A percentile compares a stretch with the other conserved stretches of the same genome.
These are phyloP conservation scores for Rhinoderma darwinii DNA, from an alignment of 2,113 vertebrate genomes.

Conservation along the genomic window DNA sequence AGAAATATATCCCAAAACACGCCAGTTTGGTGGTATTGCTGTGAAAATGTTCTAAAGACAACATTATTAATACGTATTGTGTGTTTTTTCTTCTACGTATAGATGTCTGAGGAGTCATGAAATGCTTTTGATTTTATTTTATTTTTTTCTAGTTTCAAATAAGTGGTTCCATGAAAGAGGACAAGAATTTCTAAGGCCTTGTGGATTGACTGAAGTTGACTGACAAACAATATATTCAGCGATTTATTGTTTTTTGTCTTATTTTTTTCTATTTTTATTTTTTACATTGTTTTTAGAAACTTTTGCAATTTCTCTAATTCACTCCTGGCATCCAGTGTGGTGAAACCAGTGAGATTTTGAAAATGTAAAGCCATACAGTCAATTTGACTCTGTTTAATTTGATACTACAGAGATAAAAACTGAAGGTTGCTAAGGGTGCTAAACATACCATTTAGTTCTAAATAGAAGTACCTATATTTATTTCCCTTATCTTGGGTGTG, in stretches of 20 bases:
- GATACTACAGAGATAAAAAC: not conserved
- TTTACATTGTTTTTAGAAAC: not conserved
- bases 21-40: not conserved
- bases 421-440: too few species aligned
- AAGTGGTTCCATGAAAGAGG: conserved; percentile 98
- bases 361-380: not conserved
- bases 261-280: not conserved
- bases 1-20: not conserved
- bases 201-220: conserved; percentile 91
- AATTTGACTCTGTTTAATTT: not conserved
- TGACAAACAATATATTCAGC: conserved; percentile 68
- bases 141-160: conserved; percentile 87
- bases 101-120: too few species aligned
- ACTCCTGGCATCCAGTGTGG: conserved; percentile 40
- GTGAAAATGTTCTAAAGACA: not conserved
- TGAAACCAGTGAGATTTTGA: not conserved
- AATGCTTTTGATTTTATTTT: conserved; percentile 1
- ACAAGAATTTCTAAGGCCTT: conserved; percentile 94
- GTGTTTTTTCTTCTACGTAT: not conserved
- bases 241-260: not conserved
- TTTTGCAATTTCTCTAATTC: conserved; percentile 28
- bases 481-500: not conserved
- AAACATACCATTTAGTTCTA: not conserved
- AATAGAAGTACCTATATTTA: not conserved
- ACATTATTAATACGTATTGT: too few species aligned